Base-by-base conservation (phyloP, 2,797 vertebrate species). In the Podargus strigoides region DNA sequence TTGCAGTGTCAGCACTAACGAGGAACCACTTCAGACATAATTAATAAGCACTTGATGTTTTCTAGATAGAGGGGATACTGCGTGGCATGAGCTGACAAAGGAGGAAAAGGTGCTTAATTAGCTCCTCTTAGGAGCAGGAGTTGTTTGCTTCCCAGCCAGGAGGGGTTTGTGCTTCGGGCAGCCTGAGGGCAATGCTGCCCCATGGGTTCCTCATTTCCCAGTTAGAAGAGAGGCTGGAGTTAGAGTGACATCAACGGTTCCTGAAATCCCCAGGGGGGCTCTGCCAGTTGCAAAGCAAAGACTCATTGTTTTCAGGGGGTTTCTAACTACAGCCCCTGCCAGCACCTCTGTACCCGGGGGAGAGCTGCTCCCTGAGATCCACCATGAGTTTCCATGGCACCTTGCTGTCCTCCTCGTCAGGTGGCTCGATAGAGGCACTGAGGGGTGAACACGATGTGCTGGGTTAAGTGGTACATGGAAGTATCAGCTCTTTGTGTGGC, bases 21-120 rank as follows among this genome's bases (percentile, higher is more conserved):
- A 95, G 93, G 81, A 94, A 27, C 78, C 75, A 95, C 94, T 95
- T 95, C 86, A 94, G 56, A 37, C 0, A 0, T 95, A 96, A 97
- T 97, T 95, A 97, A 93, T 94, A 88, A 95, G 90, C 94, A 91
- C 93, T 95, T 92, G 72, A 89, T 87, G 72, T 6, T 94, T 82
- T 92, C 78, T 93, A 24, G 81, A 68, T 89, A 0, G 42, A 94
- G 76, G 91, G 95, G 94, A 93, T 88, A 91, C 90, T 93, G 87
- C 0, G 1, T 90, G 89, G 78, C 2, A 9, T 93, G 90, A 94
- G 86, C 64, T 89, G 60, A 34, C 12, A 17, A 23, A 55, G 62
- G 69, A 90, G 80, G 42, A 78, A 49, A 78, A 90, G 72, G 53
- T 83, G 49, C 81, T 89, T 93, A 80, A 95, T 94, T 82, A 77